Percentiles rank a stretch among this genome's conserved stretches.
phyloP scores from a whole-genome alignment of 2,113 vertebrate genomes.

The Psephotus haematonotus region DNA sequence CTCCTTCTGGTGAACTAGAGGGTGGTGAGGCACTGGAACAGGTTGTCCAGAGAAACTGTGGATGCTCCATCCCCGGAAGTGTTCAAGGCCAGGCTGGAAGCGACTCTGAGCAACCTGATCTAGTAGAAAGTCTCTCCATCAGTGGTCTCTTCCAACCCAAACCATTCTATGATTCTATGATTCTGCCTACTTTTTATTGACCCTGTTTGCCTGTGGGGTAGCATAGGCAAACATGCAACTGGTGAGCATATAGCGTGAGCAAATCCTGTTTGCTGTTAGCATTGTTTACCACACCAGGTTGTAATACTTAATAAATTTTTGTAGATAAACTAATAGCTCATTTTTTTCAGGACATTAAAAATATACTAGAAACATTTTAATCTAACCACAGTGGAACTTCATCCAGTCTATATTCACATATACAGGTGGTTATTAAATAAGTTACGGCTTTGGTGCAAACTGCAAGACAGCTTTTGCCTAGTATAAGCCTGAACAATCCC shows the following conservation, averaged over 20 bases:
- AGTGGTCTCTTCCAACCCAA: neutral
- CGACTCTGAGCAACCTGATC: neutral
- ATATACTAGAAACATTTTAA: neutral
- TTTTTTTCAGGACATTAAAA: neutral
- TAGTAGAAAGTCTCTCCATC: neutral
- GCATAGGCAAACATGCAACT: neutral
- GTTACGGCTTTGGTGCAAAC: neutral
- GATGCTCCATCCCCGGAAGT: neutral
- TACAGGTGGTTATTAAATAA: neutral
- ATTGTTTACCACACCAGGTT: neutral
- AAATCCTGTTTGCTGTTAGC: neutral
- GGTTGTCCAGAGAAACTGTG: neutral
- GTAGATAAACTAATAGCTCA: neutral
- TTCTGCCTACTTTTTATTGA: neutral
- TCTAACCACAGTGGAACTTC: neutral
- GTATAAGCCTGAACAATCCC: neutral
- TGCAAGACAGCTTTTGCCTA: neutral
- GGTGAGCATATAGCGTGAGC: neutral
- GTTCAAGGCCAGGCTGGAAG: neutral
- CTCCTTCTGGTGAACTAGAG: neutral
- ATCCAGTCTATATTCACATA: neutral
- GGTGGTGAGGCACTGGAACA: neutral
- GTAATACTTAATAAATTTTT: neutral
- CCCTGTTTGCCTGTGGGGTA: neutral
- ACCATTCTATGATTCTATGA: neutral